Evolutionary conservation across 2,113 vertebrate genomes (phyloP), one percentile per base, ranked within the genome.

Genomic region (Pachycephala philippinensis): DNA sequence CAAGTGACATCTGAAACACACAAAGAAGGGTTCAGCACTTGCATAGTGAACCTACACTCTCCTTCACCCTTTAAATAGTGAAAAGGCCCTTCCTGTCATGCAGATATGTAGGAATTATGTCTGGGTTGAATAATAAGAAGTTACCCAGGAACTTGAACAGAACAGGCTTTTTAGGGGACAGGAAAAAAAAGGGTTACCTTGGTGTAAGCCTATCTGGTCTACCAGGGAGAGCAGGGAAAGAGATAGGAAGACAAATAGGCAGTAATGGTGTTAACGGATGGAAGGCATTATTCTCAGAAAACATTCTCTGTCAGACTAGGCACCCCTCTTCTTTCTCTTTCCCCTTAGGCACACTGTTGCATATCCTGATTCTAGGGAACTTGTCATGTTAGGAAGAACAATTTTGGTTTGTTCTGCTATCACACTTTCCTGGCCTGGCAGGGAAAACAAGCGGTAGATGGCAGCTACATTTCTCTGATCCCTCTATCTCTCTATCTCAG

Each of bases 321-420:
- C 47, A 47, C 66, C 31, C 47, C 21, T 87, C 53, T 89, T 78
- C 80, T 84, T 74, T 84, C 64, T 84, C 60, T 87, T 96, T 89
- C 33, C 77, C 87, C 77, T 89, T 87, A 94, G 87, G 84, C 87
- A 84, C 47, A 59, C 69, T 66, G 35, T 71, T 91, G 60, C 77
- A 71, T 84, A 89, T 84, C 87, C 77, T 75, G 81, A 91, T 87
- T 87, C 91, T 89, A 93, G 60, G 56, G 49, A 87, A 89, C 72
- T 89, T 87, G 35, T 94, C 84, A 95, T n/a, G 21, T 84, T 93
- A 69, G 75, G 75, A 96, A 63, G 86, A 95, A 95, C 74, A 74
- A 78, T 87, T 94, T 93, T 93, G 60, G 69, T 87, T 94, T 87
- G 47, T 91, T 93, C 81, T 91, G 60, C 56, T 93, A 95, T 95